Percentiles rank a stretch among this genome's conserved stretches.
phyloP scores from a whole-genome alignment of 2,113 vertebrate species.

The Acrocephalus arundinaceus region DNA sequence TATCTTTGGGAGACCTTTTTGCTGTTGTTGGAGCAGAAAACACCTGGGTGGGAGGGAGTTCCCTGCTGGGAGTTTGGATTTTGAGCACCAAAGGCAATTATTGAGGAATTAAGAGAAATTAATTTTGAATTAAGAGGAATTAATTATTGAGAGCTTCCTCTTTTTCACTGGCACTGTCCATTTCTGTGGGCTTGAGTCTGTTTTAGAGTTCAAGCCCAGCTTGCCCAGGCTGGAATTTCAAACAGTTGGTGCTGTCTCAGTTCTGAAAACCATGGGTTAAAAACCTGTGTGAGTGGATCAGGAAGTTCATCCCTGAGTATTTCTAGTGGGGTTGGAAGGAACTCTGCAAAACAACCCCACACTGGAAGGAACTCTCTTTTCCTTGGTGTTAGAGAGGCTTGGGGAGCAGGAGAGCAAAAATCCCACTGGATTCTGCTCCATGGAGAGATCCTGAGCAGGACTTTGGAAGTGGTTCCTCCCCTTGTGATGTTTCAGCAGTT shows the following conservation, averaged over 20 bases:
- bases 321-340: neutral
- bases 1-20: neutral
- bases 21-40: neutral
- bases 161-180: neutral
- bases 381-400: neutral
- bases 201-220: neutral
- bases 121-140: no score
- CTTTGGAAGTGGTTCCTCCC: neutral
- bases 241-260: neutral
- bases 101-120: neutral
- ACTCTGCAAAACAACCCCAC: fast-evolving
- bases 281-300: neutral
- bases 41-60: neutral
- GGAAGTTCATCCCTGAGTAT: neutral
- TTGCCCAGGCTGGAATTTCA: neutral
- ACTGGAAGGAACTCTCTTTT: fast-evolving
- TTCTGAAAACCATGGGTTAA: neutral
- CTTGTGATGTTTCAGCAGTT: neutral
- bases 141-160: neutral
- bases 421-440: neutral
- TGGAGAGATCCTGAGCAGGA: neutral
- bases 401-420: neutral
- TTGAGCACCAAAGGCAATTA: neutral
- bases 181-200: neutral
- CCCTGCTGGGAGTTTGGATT: neutral